Evolutionary conservation across 2,113 vertebrate genomes (phyloP).

Genomic region (Podarcis cretensis): DNA sequence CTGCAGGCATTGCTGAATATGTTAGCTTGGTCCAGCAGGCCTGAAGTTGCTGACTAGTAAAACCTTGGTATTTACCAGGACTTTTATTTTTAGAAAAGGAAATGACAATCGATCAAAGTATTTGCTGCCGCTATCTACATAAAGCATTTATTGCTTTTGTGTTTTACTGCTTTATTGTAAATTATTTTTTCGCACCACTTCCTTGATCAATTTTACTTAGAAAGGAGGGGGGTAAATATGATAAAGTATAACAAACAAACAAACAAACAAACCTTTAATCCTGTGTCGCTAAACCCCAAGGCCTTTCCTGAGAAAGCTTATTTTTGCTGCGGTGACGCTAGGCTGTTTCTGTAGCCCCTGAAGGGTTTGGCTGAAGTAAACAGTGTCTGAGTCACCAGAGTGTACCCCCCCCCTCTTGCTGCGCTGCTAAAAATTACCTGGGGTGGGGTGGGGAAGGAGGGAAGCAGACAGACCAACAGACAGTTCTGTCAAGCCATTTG

Average conservation of each 20-base stretch:
- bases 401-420: not conserved
- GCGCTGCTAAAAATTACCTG: not conserved
- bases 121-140: not conserved
- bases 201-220: not conserved
- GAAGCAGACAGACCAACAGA: not conserved
- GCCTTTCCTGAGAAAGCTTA: not conserved
- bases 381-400: not conserved
- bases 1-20: not conserved
- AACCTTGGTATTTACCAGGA: not conserved
- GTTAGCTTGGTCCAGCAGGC: not conserved
- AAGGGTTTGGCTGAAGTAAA: conserved; percentile 8
- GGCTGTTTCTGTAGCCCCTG: not conserved
- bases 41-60: not conserved
- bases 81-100: not conserved
- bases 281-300: not conserved
- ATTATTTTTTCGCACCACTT: not conserved
- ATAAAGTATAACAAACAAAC: not conserved
- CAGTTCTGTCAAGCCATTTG: not conserved
- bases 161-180: not conserved
- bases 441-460: not conserved
- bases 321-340: not conserved
- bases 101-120: not conserved
- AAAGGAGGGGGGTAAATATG: not conserved
- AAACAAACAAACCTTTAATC: not conserved
- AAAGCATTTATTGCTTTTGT: not conserved